Base-by-base conservation (phyloP, 2,113 vertebrate genomes). In the Anolis carolinensis region DNA sequence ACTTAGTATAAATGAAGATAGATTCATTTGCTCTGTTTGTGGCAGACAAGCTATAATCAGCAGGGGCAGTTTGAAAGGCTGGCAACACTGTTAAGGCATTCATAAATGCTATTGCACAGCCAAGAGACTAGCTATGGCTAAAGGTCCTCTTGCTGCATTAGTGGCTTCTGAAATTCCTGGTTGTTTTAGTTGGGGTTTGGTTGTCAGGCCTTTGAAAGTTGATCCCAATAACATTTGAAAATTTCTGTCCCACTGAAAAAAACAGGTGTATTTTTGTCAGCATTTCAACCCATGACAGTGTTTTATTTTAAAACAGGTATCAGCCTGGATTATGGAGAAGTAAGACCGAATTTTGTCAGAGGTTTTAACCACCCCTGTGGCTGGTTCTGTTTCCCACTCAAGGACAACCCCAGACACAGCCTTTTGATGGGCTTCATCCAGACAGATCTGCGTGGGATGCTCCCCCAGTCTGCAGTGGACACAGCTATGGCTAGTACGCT, bases 311-410 rank as follows among this genome's bases (percentile, higher is more conserved):
- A 79, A 6, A 62, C 50, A 98, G 97, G 97, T 84, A 2, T 97
- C 89, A 97, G 97, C 90, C 91, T 98, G 65, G 95, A 97, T 65
- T 95, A 95, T 77, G 95, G 90, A 78, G 94, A 95, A 34, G 92
- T 92, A 86, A 96, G 92, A 63, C 93, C 95, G 3, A 94, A 92
- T 88, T 96, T 96, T 90, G 96, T 98, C 52, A 95, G 96, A 72
- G 97, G 97, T 59, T 98, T 96, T 88, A 98, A 98, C 92, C 96
- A 98, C 83, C 97, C 97, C 1, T 98, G 97, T 0, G 97, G 97
- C 44, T 98, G 97, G 97, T 98, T 98, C 92, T 98, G 97, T 0
- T 67, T 97, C 80, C 97, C 97, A 18, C 87, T 95, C 48, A 95
- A 95, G 87, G 95, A 94, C 79, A 89, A 1, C 75, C 91, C 93